phyloP scores from a whole-genome alignment of 2,113 vertebrate genomes.

The Rafetus swinhoei region DNA sequence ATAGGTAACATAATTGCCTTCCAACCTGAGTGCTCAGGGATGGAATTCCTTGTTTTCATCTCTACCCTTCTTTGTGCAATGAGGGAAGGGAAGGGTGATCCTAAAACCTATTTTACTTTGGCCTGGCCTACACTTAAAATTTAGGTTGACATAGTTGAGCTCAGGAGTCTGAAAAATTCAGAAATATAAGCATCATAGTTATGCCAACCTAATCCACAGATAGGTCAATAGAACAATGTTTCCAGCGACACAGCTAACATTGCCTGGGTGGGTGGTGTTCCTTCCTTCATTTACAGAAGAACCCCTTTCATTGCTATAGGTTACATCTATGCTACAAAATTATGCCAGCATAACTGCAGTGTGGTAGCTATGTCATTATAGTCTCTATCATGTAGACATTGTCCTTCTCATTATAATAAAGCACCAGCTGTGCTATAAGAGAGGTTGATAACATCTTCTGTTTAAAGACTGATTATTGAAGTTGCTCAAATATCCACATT shows the following conservation, averaged over 20 bases:
- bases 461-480: not conserved
- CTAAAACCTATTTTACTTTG: not conserved
- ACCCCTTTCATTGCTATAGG: not conserved
- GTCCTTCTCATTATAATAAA: not conserved
- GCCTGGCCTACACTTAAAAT: too few species aligned
- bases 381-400: not conserved
- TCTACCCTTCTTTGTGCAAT: not conserved
- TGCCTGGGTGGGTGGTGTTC: not conserved
- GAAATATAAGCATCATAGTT: too few species aligned
- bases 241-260: too few species aligned
- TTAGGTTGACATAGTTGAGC: too few species aligned
- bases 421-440: not conserved
- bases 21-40: not conserved
- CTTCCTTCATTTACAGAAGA: not conserved
- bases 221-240: too few species aligned
- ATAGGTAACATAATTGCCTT: not conserved
- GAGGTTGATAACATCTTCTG: not conserved
- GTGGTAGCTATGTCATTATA: not conserved
- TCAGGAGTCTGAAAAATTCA: too few species aligned
- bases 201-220: too few species aligned
- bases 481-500: not conserved
- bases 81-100: not conserved
- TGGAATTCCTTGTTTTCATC: not conserved
- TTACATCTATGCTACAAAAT: not conserved
- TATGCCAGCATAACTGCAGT: not conserved